Evolutionary conservation across 2,888 invertebrate genomes (phyloP), one percentile per base, ranked within the genome.

Genomic region (Spisula solida): DNA sequence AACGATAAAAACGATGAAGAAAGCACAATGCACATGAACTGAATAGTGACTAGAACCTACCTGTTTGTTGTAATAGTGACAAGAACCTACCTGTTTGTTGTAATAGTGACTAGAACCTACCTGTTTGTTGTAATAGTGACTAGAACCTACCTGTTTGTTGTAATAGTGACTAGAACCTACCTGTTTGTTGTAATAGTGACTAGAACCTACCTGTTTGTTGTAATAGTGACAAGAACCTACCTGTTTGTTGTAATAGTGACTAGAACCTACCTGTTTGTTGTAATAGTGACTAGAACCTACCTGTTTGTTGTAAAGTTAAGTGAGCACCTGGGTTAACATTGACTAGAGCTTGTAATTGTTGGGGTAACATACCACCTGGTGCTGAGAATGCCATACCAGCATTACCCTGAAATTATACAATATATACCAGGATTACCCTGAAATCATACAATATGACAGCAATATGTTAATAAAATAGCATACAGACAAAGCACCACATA

Each of bases 301-400:
- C 94, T 85, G 95, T 94, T n/a, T 94, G 94, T 87, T 95, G 95
- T 10, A 95, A 90, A 48, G 95, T 94, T 31, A 95, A 88, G 47
- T 94, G 94, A 70, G 92, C 93, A 70, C 93, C 92, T 75, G 93
- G 88, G 56, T 93, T 93, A 16, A 93, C 92, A 34, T 91, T 90
- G 70, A 93, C 93, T 82, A 95, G 91, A 86, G 95, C 93, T 85
- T 94, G 94, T 41, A 96, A 82, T 85, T 96, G 96, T 82, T 96
- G 96, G 41, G 95, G 95, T 87, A 95, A 96, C 75, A 96, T 88
- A 10, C 94, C 94, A 90, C 98, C 98, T 41, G 99, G 99, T 94
- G 98, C 98, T 97, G 99, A 98, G 56, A 99, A 98, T 10, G 99
- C 98, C 92, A 99, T 98, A 83, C 99, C 98, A 85, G 98, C 98